Percentiles rank a stretch among this genome's conserved stretches.
Evolutionary conservation across 1,140 invertebrate species (phyloP).

Genomic region (Gryon sp.): DNA sequence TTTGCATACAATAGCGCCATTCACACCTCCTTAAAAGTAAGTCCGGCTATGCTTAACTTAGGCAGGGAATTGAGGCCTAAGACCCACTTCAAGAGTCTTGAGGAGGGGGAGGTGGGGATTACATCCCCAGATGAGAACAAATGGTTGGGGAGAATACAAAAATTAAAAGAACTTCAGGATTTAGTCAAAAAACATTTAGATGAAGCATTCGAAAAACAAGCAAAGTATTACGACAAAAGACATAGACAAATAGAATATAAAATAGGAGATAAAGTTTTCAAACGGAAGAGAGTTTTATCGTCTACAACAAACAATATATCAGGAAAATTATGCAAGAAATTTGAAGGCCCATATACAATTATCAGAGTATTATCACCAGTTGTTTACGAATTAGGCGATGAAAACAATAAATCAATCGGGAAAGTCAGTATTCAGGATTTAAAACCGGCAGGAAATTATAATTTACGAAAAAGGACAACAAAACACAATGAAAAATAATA

Average conservation of each 20-base stretch:
- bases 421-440: slow-evolving; percentile 15
- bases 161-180: neutral
- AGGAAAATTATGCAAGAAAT: slow-evolving; percentile 3
- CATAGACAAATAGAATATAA: neutral
- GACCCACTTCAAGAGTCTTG: neutral
- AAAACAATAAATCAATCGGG: neutral
- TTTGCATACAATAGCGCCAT: slow-evolving; percentile 68
- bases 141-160: neutral
- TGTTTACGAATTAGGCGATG: slow-evolving; percentile 2
- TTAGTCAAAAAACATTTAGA: slow-evolving; percentile 7
- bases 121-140: neutral
- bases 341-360: slow-evolving; percentile 5
- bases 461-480: no score
- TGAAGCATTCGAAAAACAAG: slow-evolving; percentile 1
- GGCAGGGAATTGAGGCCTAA: slow-evolving; percentile 11
- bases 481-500: no score
- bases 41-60: slow-evolving; percentile 60
- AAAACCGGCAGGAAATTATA: neutral
- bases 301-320: neutral
- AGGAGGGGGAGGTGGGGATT: neutral
- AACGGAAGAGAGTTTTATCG: slow-evolving; percentile 5
- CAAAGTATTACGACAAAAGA: slow-evolving; percentile 9
- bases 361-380: slow-evolving; percentile 1
- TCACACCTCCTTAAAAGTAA: slow-evolving; percentile 61
- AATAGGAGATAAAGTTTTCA: slow-evolving; percentile 1